Evolutionary conservation across 2,797 vertebrate genomes (phyloP), one percentile per base, ranked within the genome.

Genomic region (Spheniscus humboldti): DNA sequence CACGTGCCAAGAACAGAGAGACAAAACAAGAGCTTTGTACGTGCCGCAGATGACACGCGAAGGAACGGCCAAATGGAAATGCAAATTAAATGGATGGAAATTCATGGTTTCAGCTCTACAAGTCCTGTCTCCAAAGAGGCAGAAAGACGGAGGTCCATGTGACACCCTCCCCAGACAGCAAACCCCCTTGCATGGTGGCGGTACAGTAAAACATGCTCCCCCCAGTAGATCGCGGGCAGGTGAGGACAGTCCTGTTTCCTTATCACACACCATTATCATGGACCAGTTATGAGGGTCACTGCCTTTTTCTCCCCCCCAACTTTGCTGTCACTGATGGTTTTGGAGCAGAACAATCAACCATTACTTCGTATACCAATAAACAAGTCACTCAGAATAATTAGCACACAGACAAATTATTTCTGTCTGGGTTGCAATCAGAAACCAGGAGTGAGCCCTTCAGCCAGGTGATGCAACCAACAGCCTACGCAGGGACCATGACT

Each of bases 151-250:
- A 79, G n/a, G 11, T 48, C 53, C 10, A 4, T 18, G 28, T 28
- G 41, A 73, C 22, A 43, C 13, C 4, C 7, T 57, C 8, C 16
- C 19, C 56, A 74, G 55, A 85, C 76, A 82, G 37, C 33, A 63
- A 62, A 1, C 1, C 8, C 4, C 10, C n/a, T 25, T 37, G 56
- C 35, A 83, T 7, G 16, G 33, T 18, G 13, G 17, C 23, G 39
- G 11, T n/a, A 37, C n/a, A 50, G 33, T 18, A 55, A 67, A 81
- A 67, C 24, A 39, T 0, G 2, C 13, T 57, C 9, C 30, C 37
- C 31, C 12, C 28, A 88, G 63, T 8, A 62, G 55, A 37, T 6
- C 1, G 2, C 0, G 0, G 33, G 14, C 39, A 63, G 13, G 0
- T 52, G 73, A 77, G 28, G 22, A 72, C 17, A 84, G 50, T 12